Evolutionary conservation across 2,888 invertebrate genomes (phyloP).

Genomic region (Lamellibrachia satsuma): DNA sequence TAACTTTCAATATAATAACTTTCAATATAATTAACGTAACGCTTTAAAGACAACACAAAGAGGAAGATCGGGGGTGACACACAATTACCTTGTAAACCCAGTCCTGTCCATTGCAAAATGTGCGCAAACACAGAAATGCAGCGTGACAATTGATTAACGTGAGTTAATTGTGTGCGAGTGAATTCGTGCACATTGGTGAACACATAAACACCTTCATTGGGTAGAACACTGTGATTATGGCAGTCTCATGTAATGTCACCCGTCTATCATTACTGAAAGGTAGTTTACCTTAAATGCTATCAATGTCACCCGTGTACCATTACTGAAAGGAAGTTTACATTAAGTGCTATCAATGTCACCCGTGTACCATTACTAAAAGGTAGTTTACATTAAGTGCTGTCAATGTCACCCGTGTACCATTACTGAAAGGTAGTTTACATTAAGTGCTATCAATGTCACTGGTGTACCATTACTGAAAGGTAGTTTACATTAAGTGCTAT

Average conservation of each 20-base stretch:
- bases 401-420: no score
- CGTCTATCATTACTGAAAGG: neutral
- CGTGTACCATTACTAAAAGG: no score
- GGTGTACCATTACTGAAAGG: no score
- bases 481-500: no score
- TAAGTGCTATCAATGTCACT: no score
- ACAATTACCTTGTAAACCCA: constrained; percentile 17
- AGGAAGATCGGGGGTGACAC: neutral
- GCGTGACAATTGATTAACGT: neutral
- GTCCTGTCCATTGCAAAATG: constrained; percentile 10
- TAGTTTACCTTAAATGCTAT: neutral
- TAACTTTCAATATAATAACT: no score
- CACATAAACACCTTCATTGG: neutral
- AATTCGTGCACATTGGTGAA: neutral
- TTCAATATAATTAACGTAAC: neutral
- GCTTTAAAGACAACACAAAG: neutral
- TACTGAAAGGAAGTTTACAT: no score
- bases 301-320: no score
- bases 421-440: no score
- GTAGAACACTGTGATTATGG: neutral
- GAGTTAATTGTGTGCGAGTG: neutral
- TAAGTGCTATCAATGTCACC: no score
- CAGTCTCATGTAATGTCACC: neutral
- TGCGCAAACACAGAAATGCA: neutral
- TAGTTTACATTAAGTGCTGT: no score